Conservation (phyloP, 2,113 vertebrate species). For the Pseudolaguvia tuberculata region DNA sequence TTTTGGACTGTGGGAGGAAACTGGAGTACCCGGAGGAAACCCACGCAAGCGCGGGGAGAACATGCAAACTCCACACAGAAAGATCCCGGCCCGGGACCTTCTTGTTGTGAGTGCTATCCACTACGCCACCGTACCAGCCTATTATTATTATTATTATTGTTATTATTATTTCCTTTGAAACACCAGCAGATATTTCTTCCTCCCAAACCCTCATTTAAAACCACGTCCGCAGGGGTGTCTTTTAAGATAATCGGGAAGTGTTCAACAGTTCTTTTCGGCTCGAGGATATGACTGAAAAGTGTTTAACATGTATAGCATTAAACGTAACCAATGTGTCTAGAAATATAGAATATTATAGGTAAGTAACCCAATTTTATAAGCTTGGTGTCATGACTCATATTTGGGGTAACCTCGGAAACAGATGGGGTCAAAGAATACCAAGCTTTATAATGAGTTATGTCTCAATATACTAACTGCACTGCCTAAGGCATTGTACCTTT, state of each 20-base stretch:
- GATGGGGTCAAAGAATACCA: not conserved
- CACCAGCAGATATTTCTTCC: not conserved
- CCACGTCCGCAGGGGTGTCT: not conserved
- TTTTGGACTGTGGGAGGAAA: no score
- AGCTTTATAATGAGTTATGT: not conserved
- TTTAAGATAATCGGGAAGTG: constrained; percentile 7
- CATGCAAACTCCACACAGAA: no score
- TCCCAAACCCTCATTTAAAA: not conserved
- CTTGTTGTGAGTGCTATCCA: no score
- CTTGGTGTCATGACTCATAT: not conserved
- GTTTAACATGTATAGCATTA: not conserved
- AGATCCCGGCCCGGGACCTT: no score
- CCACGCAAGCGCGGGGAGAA: no score
- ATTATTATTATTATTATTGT: no score
- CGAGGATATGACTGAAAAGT: not conserved
- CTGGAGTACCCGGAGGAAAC: no score
- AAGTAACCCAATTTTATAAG: not conserved
- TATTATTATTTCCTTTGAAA: no score
- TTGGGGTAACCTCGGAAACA: not conserved
- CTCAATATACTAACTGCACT: not conserved
- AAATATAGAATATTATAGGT: not conserved
- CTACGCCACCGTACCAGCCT: no score
- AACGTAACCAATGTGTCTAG: not conserved
- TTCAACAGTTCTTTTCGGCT: not conserved
- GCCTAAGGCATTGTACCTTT: not conserved